phyloP scores from a whole-genome alignment of 2,113 vertebrate genomes.

The Corythornis madagascariensis region DNA sequence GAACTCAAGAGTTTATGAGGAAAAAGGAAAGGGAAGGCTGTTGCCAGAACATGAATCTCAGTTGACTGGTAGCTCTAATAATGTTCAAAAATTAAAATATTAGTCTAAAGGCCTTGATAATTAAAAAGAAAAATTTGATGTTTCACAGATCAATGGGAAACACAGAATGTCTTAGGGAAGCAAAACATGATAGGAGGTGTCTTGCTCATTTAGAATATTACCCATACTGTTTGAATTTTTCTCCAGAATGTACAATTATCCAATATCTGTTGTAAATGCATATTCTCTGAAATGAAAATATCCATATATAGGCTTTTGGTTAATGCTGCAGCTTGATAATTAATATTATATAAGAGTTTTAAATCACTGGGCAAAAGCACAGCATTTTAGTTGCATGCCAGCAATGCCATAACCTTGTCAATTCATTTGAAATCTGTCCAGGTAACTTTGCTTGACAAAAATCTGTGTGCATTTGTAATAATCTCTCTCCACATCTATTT shows the following conservation, averaged over 20 bases:
- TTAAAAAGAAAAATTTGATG: slow-evolving; percentile 3
- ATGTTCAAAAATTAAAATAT: slow-evolving; percentile 1
- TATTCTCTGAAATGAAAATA: not conserved
- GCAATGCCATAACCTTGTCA: slow-evolving; percentile 5
- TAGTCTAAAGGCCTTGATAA: not conserved
- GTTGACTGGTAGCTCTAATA: not conserved
- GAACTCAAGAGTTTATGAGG: not conserved
- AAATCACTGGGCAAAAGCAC: not conserved
- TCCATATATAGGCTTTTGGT: not conserved
- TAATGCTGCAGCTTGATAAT: not conserved
- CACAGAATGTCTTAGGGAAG: not conserved
- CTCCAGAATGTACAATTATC: not conserved
- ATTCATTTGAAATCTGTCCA: not conserved
- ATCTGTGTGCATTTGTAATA: not conserved
- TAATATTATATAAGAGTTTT: not conserved
- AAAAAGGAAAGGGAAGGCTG: not conserved
- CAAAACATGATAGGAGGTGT: not conserved
- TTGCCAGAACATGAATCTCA: slow-evolving; percentile 2
- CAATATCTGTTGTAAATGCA: not conserved
- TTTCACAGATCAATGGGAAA: not conserved
- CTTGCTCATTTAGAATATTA: not conserved
- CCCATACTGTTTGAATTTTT: not conserved
- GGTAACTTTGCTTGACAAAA: not conserved
- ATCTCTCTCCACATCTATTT: not conserved
- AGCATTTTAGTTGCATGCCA: not conserved